Conservation (phyloP, 2,888 invertebrate species). For the Leucophenga maculata region DNA sequence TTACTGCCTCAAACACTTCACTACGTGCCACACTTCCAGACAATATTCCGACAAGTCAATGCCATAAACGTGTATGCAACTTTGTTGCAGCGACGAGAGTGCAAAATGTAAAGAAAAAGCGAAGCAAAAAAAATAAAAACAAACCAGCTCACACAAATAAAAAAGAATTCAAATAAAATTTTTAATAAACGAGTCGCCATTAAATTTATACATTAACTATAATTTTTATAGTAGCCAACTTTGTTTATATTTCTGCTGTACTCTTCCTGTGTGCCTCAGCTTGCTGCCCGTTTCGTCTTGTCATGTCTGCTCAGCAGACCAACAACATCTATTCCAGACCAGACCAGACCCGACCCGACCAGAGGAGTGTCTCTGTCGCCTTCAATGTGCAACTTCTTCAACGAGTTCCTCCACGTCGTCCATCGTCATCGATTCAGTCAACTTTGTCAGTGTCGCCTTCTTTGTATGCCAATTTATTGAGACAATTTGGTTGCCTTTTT, state of each 20-base stretch:
- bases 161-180: constrained; percentile 70
- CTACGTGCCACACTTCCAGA: constrained; percentile 34
- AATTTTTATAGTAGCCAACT: constrained; percentile 68
- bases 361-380: neutral
- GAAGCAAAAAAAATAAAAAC: constrained; percentile 65
- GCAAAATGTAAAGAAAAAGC: constrained; percentile 24
- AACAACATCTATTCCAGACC: neutral
- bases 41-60: constrained; percentile 31
- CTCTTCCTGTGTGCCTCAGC: constrained; percentile 13
- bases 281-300: neutral
- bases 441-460: constrained; percentile 2
- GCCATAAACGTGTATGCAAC: constrained; percentile 46
- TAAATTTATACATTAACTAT: constrained; percentile 72
- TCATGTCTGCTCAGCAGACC: neutral
- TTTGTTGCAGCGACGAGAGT: constrained; percentile 47
- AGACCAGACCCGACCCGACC: constrained; percentile 29
- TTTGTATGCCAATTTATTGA: constrained; percentile 26
- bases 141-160: constrained; percentile 52
- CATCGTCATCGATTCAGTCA: no score
- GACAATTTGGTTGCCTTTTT: constrained; percentile 25
- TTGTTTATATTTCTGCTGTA: constrained; percentile 51
- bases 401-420: constrained; percentile 27
- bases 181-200: constrained; percentile 72
- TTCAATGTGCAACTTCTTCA: neutral
- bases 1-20: constrained; percentile 42